phyloP scores from a whole-genome alignment of 2,797 vertebrate species.

The Mastacembelus armatus region DNA sequence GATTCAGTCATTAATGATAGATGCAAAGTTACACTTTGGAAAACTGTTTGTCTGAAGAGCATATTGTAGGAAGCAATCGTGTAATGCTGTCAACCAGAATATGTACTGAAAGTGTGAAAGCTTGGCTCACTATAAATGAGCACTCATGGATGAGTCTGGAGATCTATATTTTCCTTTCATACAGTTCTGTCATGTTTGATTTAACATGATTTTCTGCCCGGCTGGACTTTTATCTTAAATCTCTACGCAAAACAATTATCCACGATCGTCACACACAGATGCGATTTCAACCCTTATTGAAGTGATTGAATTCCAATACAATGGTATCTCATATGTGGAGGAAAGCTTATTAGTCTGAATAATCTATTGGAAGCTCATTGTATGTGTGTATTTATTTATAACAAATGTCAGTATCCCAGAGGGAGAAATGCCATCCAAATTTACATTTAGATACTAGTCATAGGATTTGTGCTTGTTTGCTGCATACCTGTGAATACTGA shows the following conservation, averaged over 20 bases:
- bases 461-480: slow-evolving; percentile 1
- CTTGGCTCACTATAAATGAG: not conserved
- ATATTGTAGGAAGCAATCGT: slow-evolving; percentile 27
- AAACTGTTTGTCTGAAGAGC: not conserved
- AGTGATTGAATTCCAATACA: slow-evolving; percentile 38
- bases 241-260: slow-evolving; percentile 24
- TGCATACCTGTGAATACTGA: slow-evolving; percentile 17
- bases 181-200: slow-evolving; percentile 34
- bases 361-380: slow-evolving; percentile 18
- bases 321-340: slow-evolving; percentile 11
- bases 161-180: slow-evolving; percentile 8
- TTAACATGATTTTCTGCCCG: slow-evolving; percentile 45
- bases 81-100: slow-evolving; percentile 14
- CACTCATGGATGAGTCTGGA: not conserved
- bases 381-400: slow-evolving; percentile 35
- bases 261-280: slow-evolving; percentile 2
- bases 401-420: slow-evolving; percentile 19
- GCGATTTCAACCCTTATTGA: slow-evolving; percentile 23
- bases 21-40: too few relatives aligned
- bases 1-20: slow-evolving; percentile 13
- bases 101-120: not conserved
- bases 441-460: slow-evolving; percentile 46
- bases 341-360: slow-evolving; percentile 32
- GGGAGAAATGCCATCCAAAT: slow-evolving; percentile 25
- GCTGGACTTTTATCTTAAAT: slow-evolving; percentile 44